Percentiles rank a stretch among this genome's conserved stretches.
Evolutionary conservation across 2,797 vertebrate species (phyloP).

Genomic region (Gymnothorax javanicus): DNA sequence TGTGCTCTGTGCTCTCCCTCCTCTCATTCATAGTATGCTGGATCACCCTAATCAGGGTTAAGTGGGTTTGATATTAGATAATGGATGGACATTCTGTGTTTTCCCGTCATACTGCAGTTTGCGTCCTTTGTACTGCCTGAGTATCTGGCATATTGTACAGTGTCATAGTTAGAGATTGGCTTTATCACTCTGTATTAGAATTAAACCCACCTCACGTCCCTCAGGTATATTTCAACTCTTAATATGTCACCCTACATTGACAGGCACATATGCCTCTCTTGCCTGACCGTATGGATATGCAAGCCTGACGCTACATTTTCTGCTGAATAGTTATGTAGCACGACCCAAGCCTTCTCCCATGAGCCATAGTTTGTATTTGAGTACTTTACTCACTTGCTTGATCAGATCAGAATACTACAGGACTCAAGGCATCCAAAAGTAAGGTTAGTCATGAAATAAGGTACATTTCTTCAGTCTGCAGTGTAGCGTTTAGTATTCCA

Average conservation of each 20-base stretch:
- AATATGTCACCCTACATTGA: neutral
- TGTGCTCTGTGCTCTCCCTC: too few relatives aligned
- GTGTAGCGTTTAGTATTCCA: constrained; percentile 45
- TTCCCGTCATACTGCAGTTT: neutral
- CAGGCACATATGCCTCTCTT: neutral
- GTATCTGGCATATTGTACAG: neutral
- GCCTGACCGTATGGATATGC: neutral
- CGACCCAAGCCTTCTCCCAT: neutral
- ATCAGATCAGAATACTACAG: neutral
- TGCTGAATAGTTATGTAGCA: neutral
- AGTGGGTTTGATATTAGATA: too few relatives aligned
- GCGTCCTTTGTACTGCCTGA: neutral
- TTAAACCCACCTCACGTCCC: neutral
- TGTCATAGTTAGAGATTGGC: neutral
- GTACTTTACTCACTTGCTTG: neutral
- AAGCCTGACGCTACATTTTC: neutral
- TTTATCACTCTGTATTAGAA: neutral
- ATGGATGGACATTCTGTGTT: constrained; percentile 27
- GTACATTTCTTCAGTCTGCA: constrained; percentile 12
- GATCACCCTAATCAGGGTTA: too few relatives aligned
- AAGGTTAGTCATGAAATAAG: neutral
- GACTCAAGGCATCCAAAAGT: neutral
- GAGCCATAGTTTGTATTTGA: neutral
- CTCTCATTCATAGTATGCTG: too few relatives aligned
- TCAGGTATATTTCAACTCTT: neutral